A percentile compares a stretch with the other conserved stretches of the same genome.
These are phyloP conservation scores for Zosterops pallidus DNA, from an alignment of 2,113 vertebrate genomes.

Conservation along the genomic window DNA sequence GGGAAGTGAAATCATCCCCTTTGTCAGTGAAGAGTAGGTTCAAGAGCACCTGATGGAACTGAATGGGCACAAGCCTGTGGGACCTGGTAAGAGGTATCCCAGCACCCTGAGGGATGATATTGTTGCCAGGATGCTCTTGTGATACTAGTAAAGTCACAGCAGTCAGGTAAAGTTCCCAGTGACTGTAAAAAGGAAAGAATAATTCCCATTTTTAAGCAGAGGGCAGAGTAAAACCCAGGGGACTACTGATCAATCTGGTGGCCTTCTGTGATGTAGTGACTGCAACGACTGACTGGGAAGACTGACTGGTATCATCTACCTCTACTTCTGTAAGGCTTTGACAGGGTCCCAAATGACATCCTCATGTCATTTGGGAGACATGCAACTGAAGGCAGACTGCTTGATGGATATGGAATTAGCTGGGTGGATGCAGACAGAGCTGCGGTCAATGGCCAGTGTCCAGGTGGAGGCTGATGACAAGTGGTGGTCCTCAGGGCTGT, in stretches of 20 bases:
- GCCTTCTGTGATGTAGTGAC: neutral
- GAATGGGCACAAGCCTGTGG: neutral
- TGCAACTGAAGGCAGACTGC: neutral
- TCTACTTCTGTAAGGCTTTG: neutral
- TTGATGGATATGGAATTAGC: neutral
- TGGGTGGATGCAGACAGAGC: neutral
- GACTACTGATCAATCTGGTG: neutral
- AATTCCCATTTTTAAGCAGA: neutral
- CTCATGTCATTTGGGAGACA: neutral
- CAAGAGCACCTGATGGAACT: neutral
- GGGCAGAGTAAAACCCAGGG: neutral
- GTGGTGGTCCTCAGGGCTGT: neutral
- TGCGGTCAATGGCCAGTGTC: neutral
- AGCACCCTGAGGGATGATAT: too few species aligned
- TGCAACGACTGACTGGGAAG: neutral
- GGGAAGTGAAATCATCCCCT: too few species aligned
- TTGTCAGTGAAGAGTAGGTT: neutral
- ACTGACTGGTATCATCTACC: neutral
- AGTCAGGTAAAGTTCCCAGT: neutral
- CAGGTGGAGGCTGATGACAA: too few species aligned
- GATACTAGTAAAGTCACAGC: neutral
- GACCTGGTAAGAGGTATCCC: neutral
- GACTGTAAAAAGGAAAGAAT: neutral
- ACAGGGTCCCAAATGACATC: rapidly evolving
- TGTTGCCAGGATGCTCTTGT: neutral